These are phyloP conservation scores for Hoplodrina ambigua DNA, from an alignment of 2,888 invertebrate species.

Conservation along the genomic window DNA sequence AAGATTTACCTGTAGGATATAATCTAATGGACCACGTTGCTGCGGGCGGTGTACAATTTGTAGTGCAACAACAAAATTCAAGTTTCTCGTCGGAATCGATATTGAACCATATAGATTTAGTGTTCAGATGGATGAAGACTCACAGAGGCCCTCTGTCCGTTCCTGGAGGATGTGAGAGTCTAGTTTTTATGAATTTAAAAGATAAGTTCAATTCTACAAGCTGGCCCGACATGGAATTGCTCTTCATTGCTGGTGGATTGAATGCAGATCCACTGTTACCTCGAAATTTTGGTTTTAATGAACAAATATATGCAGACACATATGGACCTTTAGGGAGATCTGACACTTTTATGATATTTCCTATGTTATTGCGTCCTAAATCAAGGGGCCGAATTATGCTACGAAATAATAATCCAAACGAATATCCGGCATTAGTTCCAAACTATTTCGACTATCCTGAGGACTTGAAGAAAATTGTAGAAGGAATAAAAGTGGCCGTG, in stretches of 20 bases:
- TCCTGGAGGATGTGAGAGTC: conserved; percentile 92
- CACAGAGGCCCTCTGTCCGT: conserved; percentile 90
- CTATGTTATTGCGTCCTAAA: conserved; percentile 93
- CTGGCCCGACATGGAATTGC: conserved; percentile 92
- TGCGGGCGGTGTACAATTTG: conserved; percentile 91
- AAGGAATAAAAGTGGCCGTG: conserved; percentile 91
- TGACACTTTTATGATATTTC: conserved; percentile 90
- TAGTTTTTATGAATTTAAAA: conserved; percentile 91
- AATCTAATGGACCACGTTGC: conserved; percentile 93
- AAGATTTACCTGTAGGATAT: conserved; percentile 92
- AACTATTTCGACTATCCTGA: conserved; percentile 93
- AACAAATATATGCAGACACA: conserved; percentile 81
- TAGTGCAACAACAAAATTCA: conserved; percentile 82
- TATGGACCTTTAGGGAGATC: conserved; percentile 80
- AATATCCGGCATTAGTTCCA: conserved; percentile 93
- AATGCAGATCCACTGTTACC: conserved; percentile 85
- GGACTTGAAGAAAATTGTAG: conserved; percentile 92
- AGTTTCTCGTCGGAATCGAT: conserved; percentile 79
- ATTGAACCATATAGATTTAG: conserved; percentile 79
- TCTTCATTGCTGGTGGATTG: conserved; percentile 90
- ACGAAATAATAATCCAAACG: conserved; percentile 92
- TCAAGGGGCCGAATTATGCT: conserved; percentile 92
- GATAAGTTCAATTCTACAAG: conserved; percentile 88
- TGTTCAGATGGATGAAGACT: conserved; percentile 89
- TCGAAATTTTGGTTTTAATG: conserved; percentile 89